Percentiles rank a stretch among this genome's conserved stretches.
phyloP scores from a whole-genome alignment of 2,888 invertebrate genomes.

The Conchocele bisecta region DNA sequence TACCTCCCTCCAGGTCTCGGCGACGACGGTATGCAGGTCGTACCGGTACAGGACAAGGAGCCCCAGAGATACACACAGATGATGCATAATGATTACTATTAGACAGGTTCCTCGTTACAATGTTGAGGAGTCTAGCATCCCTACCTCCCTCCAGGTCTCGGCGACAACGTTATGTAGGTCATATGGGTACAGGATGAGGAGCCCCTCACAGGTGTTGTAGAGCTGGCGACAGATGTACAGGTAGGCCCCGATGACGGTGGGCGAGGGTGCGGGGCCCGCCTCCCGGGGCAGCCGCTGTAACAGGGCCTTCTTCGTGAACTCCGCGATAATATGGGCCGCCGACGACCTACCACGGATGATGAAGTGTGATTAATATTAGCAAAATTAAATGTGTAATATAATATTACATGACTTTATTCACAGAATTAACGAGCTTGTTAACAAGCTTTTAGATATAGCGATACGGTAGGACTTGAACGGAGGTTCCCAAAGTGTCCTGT shows the following conservation, averaged over 20 bases:
- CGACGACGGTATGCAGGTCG: constrained; percentile 77
- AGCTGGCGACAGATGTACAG: constrained; percentile 81
- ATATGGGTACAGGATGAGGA: constrained; percentile 78
- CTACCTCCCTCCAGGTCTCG: constrained; percentile 78
- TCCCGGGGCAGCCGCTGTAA: constrained; percentile 66
- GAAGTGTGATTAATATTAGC: too few species aligned
- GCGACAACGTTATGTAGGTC: constrained; percentile 77
- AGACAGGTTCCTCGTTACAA: too few species aligned
- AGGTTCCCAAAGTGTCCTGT: too few species aligned
- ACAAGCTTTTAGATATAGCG: too few species aligned
- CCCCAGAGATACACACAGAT: too few species aligned
- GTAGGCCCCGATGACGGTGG: constrained; percentile 77
- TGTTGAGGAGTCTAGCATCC: constrained; percentile 15
- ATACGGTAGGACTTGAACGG: too few species aligned
- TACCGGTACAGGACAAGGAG: constrained; percentile 78
- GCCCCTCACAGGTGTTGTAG: constrained; percentile 81
- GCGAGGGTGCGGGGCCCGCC: constrained; percentile 69
- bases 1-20: constrained; percentile 79
- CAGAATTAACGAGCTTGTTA: too few species aligned
- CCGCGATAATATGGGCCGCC: constrained; percentile 79
- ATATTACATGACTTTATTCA: too few species aligned
- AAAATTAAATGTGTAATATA: too few species aligned
- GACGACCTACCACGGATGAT: constrained; percentile 76
- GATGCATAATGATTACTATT: too few species aligned
- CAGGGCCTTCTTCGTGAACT: constrained; percentile 80